Conservation (phyloP, 2,888 invertebrate genomes). For the Parelbella ahira region DNA sequence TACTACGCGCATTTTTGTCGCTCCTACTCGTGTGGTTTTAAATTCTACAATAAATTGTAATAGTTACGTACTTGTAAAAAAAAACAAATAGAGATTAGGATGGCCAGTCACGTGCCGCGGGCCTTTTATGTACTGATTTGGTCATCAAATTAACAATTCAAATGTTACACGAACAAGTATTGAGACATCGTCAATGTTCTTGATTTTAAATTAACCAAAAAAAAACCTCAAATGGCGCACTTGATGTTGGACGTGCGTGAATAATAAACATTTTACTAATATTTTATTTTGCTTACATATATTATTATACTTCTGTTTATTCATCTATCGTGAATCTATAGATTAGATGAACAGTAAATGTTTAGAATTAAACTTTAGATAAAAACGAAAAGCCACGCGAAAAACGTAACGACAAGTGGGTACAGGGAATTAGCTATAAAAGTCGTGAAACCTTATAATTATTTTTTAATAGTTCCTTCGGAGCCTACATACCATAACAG, state of each 20-base stretch:
- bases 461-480: slow-evolving; percentile 17
- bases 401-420: slow-evolving; percentile 10
- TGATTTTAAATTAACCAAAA: slow-evolving; percentile 22
- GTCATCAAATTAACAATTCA: slow-evolving; percentile 23
- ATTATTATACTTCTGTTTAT: no score
- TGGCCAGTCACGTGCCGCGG: slow-evolving; percentile 17
- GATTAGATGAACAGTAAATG: no score
- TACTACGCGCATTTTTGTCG: no score
- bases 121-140: slow-evolving; percentile 20
- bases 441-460: slow-evolving; percentile 16
- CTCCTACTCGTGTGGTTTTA: no score
- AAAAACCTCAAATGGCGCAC: slow-evolving; percentile 4
- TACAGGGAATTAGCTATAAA: slow-evolving; percentile 10
- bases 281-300: not conserved
- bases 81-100: slow-evolving; percentile 10
- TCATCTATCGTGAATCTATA: no score
- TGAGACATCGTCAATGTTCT: slow-evolving; percentile 25
- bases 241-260: slow-evolving; percentile 2
- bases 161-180: slow-evolving; percentile 23
- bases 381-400: no score
- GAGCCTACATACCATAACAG: slow-evolving; percentile 8
- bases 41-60: no score
- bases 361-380: no score
- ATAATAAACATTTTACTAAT: slow-evolving; percentile 9
- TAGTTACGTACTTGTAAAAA: slow-evolving; percentile 15